Conservation (phyloP, 2,888 invertebrate genomes). For the Dichetophora obliterata region DNA sequence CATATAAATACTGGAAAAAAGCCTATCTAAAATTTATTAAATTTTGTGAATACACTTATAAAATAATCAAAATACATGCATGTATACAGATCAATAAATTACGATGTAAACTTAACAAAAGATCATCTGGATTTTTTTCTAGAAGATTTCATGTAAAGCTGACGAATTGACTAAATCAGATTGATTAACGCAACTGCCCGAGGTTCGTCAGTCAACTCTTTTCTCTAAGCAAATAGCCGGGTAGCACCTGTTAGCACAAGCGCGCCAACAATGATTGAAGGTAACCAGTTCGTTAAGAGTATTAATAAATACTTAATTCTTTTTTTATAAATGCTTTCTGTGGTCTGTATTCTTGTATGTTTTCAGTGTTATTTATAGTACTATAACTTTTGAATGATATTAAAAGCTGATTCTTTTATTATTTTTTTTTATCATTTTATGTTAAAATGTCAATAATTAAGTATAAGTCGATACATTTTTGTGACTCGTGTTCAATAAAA, state of each 20-base stretch:
- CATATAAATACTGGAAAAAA: no score
- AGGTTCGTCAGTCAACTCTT: not conserved
- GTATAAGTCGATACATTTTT: conserved; percentile 15
- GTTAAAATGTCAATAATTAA: conserved; percentile 39
- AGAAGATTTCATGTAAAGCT: not conserved
- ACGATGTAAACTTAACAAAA: not conserved
- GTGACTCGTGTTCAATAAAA: conserved; percentile 33
- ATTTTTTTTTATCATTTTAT: conserved; percentile 30
- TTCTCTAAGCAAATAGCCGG: conserved; percentile 22
- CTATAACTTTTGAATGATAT: not conserved
- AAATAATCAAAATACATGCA: no score
- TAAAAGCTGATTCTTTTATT: conserved; percentile 23
- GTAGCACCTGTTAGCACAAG: conserved; percentile 48
- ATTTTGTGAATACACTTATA: no score
- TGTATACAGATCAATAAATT: not conserved
- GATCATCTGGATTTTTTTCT: not conserved
- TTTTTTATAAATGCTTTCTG: not conserved
- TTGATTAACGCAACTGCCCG: not conserved
- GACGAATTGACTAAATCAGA: not conserved
- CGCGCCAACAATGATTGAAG: conserved; percentile 5
- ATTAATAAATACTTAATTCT: conserved; percentile 11
- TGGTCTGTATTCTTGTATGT: not conserved
- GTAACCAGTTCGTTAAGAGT: conserved; percentile 14
- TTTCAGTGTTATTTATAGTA: not conserved
- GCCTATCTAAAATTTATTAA: no score